Evolutionary conservation across 2,888 invertebrate species (phyloP).

Genomic region (Gortyna flavago): DNA sequence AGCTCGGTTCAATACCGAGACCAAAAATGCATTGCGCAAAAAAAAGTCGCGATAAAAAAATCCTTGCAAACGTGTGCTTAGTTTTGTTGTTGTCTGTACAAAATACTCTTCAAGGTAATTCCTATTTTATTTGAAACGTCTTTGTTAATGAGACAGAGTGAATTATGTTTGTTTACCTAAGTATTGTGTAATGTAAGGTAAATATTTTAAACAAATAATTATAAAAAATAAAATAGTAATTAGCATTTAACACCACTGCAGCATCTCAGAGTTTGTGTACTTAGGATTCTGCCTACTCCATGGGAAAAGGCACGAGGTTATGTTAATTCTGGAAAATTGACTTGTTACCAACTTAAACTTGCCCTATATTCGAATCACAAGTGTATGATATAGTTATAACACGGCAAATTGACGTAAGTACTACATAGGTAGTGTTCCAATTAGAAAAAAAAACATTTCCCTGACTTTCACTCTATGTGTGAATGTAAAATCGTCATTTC

Average conservation of each 20-base stretch:
- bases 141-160: conserved; percentile 14
- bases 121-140: conserved; percentile 18
- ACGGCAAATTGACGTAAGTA: background rate
- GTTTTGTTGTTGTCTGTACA: conserved; percentile 19
- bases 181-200: background rate
- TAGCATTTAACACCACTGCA: background rate
- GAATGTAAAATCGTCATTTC: background rate
- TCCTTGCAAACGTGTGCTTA: background rate
- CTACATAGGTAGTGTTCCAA: background rate
- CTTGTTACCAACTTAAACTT: background rate
- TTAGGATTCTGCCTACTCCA: background rate
- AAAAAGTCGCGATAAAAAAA: background rate
- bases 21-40: background rate
- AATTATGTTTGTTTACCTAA: background rate
- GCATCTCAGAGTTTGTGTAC: background rate
- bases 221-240: conserved; percentile 15
- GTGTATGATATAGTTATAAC: background rate
- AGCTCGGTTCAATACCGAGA: background rate
- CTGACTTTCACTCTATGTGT: too few relatives aligned
- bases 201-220: conserved; percentile 14
- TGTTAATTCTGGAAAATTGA: background rate
- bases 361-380: background rate
- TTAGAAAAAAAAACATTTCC: background rate
- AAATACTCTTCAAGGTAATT: conserved; percentile 14
- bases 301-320: background rate